A percentile compares a stretch with the other conserved stretches of the same genome.
These are phyloP conservation scores for Hirtodrosophila duncani DNA, from an alignment of 2,888 invertebrate genomes.

Conservation along the genomic window DNA sequence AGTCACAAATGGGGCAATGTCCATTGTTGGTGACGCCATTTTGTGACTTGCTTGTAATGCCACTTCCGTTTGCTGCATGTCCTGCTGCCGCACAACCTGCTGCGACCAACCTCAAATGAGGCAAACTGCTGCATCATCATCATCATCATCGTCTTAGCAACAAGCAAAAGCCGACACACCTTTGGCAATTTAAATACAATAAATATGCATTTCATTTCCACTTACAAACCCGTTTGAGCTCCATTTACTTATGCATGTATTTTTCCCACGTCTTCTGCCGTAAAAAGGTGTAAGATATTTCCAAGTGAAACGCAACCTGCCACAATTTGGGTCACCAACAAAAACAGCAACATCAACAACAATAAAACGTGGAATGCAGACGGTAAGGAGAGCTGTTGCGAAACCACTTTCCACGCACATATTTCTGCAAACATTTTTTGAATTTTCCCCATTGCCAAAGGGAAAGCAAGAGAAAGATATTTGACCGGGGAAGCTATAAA, in stretches of 20 bases:
- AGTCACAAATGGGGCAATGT: slow-evolving; percentile 34
- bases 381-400: too few relatives aligned
- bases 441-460: too few relatives aligned
- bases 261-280: slow-evolving; percentile 18
- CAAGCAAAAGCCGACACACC: slow-evolving; percentile 17
- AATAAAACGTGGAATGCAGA: neutral
- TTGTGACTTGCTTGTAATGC: slow-evolving; percentile 44
- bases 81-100: too few relatives aligned
- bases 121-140: slow-evolving; percentile 6
- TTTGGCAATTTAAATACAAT: slow-evolving; percentile 65
- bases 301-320: slow-evolving; percentile 27
- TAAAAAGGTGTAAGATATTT: slow-evolving; percentile 60
- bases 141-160: slow-evolving; percentile 5
- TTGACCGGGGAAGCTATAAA: too few relatives aligned
- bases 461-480: too few relatives aligned
- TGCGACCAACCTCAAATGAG: too few relatives aligned
- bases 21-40: slow-evolving; percentile 60
- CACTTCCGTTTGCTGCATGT: slow-evolving; percentile 57
- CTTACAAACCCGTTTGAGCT: slow-evolving; percentile 66
- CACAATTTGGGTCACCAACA: slow-evolving; percentile 45
- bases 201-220: slow-evolving; percentile 69
- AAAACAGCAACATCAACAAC: neutral
- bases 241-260: slow-evolving; percentile 63
- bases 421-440: too few relatives aligned
- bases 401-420: too few relatives aligned